Evolutionary conservation across 1,140 invertebrate species (phyloP).

Genomic region (Periplaneta americana): DNA sequence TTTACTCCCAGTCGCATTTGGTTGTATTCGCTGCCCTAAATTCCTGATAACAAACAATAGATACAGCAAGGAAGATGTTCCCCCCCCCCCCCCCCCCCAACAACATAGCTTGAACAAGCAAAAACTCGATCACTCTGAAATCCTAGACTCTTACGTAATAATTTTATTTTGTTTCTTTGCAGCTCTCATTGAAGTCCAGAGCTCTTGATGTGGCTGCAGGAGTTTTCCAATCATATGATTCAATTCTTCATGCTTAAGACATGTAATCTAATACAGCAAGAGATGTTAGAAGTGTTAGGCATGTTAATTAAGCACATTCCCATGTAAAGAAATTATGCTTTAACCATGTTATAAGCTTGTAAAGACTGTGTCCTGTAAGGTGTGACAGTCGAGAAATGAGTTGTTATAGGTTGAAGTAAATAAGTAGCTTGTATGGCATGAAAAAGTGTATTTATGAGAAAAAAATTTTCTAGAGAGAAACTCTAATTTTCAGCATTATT

Average conservation of each 20-base stretch:
- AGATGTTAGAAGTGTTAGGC: background rate
- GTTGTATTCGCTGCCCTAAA: no score
- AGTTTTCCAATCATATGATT: constrained; percentile 90
- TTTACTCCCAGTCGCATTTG: no score
- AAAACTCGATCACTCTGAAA: no score
- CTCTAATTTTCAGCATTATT: background rate
- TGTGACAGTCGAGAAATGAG: background rate
- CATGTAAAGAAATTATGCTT: background rate
- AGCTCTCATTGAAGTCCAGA: constrained; percentile 86
- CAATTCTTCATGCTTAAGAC: constrained; percentile 67
- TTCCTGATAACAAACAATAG: no score
- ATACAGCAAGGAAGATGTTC: no score
- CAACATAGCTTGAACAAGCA: no score
- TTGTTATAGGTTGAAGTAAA: no score
- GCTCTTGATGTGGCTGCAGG: constrained; percentile 87
- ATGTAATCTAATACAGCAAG: background rate
- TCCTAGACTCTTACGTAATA: no score
- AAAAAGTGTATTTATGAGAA: background rate
- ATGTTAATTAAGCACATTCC: background rate
- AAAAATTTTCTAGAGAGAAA: background rate
- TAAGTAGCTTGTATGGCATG: background rate
- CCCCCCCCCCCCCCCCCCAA: no score
- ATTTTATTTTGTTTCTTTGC: constrained; percentile 36
- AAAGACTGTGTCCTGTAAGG: background rate
- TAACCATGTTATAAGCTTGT: background rate